A percentile compares a stretch with the other conserved stretches of the same genome.
These are phyloP conservation scores for Heliconius erato DNA, from an alignment of 2,888 invertebrate species.

Conservation along the genomic window DNA sequence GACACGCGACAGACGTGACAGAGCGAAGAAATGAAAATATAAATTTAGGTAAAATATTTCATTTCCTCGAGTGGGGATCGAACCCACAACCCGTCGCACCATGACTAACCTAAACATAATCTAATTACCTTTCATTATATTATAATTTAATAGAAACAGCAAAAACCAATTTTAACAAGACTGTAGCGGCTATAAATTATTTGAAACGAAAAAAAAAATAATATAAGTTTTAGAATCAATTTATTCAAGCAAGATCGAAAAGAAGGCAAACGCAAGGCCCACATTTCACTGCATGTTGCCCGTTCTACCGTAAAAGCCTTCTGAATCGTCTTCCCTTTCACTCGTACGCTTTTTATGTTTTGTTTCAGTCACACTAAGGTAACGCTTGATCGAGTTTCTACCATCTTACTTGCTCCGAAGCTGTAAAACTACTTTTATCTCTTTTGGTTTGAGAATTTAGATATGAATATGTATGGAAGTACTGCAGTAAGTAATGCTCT, in stretches of 20 bases:
- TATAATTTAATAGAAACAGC: constrained; percentile 21
- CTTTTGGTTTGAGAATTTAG: constrained; percentile 77
- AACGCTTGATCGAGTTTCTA: constrained; percentile 83
- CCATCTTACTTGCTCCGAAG: constrained; percentile 83
- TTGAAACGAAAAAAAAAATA: constrained; percentile 75
- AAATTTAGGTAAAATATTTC: no score
- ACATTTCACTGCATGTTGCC: constrained; percentile 83
- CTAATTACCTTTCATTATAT: not conserved
- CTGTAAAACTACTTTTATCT: constrained; percentile 83
- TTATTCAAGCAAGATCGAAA: constrained; percentile 84
- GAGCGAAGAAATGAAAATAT: no score
- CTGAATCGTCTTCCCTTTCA: constrained; percentile 74
- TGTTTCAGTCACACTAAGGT: constrained; percentile 64
- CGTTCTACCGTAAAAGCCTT: constrained; percentile 86
- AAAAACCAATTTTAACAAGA: constrained; percentile 29
- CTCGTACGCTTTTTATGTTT: constrained; percentile 58
- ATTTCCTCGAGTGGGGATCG: no score
- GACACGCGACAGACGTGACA: no score
- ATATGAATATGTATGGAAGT: constrained; percentile 83
- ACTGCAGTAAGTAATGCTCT: constrained; percentile 77
- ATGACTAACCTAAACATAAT: not conserved
- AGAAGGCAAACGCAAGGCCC: constrained; percentile 76
- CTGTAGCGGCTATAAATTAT: constrained; percentile 66
- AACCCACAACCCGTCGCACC: no score
- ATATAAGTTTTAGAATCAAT: constrained; percentile 83